Conservation (phyloP, 2,888 invertebrate species). For the Incurvaria masculella region DNA sequence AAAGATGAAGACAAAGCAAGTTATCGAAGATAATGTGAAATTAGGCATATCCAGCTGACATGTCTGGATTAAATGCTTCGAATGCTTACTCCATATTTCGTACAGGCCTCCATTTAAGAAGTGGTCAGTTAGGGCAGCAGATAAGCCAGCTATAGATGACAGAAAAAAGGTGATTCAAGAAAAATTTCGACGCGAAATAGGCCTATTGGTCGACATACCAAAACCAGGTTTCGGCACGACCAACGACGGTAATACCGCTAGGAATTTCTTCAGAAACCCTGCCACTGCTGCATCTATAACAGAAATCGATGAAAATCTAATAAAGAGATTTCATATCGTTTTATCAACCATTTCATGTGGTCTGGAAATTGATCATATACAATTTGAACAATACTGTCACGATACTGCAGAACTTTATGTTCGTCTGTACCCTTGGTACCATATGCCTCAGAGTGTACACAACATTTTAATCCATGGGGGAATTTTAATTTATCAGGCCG, state of each 20-base stretch:
- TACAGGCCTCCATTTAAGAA: no score
- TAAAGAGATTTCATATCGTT: conserved; percentile 11
- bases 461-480: conserved; percentile 19
- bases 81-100: no score
- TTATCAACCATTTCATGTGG: conserved; percentile 11
- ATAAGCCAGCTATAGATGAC: no score
- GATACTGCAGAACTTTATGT: conserved; percentile 18
- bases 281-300: conserved; percentile 20
- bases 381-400: conserved; percentile 4
- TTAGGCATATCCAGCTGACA: no score
- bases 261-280: conserved; percentile 18
- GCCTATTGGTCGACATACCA: conserved; percentile 18
- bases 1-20: no score
- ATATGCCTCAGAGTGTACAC: conserved; percentile 20
- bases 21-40: no score
- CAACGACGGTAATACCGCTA: conserved; percentile 23
- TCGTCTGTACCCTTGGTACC: conserved; percentile 19
- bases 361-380: conserved; percentile 8
- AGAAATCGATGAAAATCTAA: conserved; percentile 16
- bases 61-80: no score
- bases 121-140: no score
- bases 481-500: conserved; percentile 15
- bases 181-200: no score
- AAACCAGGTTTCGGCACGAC: conserved; percentile 21
- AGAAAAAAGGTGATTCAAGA: no score